Conservation (phyloP, 2,888 invertebrate genomes). For the Tinea trinotella region DNA sequence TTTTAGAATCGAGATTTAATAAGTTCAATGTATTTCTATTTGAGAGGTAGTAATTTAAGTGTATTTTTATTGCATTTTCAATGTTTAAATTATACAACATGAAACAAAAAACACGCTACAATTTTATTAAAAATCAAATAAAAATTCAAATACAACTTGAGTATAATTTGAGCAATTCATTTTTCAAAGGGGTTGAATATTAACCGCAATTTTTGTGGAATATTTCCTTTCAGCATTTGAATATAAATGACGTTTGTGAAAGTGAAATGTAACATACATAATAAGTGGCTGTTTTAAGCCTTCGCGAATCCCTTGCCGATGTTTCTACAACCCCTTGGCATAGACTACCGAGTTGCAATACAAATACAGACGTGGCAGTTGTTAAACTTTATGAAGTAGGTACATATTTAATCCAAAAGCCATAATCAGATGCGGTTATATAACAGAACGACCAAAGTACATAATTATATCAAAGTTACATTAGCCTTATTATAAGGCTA, state of each 20-base stretch:
- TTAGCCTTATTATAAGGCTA: too few relatives aligned
- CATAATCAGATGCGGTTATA: too few relatives aligned
- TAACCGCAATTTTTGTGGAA: constrained; percentile 65
- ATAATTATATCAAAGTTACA: too few relatives aligned
- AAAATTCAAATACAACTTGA: constrained; percentile 23
- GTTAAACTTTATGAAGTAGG: too few relatives aligned
- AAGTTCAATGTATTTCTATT: too few relatives aligned
- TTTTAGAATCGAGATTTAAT: too few relatives aligned
- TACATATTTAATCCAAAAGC: too few relatives aligned
- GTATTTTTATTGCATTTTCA: constrained; percentile 21
- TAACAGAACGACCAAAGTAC: too few relatives aligned
- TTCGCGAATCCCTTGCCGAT: constrained; percentile 67
- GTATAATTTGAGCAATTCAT: constrained; percentile 43
- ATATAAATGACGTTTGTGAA: constrained; percentile 71
- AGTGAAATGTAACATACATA: constrained; percentile 74
- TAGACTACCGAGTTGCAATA: too few relatives aligned
- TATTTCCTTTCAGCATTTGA: constrained; percentile 67
- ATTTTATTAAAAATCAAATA: neutral
- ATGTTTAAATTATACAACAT: neutral
- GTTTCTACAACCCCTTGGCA: constrained; percentile 34
- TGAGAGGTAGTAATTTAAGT: constrained; percentile 13
- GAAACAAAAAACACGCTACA: neutral
- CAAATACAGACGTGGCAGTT: too few relatives aligned
- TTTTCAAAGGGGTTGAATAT: constrained; percentile 61
- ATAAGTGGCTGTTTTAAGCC: constrained; percentile 73